These are phyloP conservation scores for Dasypogon diadema DNA, from an alignment of 2,888 invertebrate species.

Conservation along the genomic window DNA sequence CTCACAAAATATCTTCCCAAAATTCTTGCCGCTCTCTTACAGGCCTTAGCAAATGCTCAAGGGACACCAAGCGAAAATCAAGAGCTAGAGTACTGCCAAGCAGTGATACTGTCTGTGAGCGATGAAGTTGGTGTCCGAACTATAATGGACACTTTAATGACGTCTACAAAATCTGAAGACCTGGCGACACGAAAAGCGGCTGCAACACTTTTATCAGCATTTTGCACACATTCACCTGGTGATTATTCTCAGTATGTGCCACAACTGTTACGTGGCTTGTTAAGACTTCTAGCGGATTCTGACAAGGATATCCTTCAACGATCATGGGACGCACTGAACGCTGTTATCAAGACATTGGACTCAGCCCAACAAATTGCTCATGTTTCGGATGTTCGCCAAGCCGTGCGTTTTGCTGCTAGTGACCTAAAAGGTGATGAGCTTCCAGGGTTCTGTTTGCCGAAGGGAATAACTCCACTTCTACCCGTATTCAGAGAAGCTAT, in stretches of 20 bases:
- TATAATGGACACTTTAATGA: slow-evolving; percentile 87
- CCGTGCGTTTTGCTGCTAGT: slow-evolving; percentile 89
- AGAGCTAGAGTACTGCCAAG: slow-evolving; percentile 92
- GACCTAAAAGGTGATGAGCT: slow-evolving; percentile 84
- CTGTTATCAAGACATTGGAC: slow-evolving; percentile 89
- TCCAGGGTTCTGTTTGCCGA: slow-evolving; percentile 94
- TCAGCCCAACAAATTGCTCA: slow-evolving; percentile 86
- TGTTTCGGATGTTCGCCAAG: slow-evolving; percentile 91
- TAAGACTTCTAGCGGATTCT: slow-evolving; percentile 84
- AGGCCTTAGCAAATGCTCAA: slow-evolving; percentile 79
- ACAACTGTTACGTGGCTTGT: slow-evolving; percentile 87
- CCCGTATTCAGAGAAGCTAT: slow-evolving; percentile 97
- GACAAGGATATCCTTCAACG: slow-evolving; percentile 86
- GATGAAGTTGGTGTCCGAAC: slow-evolving; percentile 90
- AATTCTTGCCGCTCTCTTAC: slow-evolving; percentile 91
- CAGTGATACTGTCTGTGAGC: slow-evolving; percentile 90
- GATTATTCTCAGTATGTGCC: slow-evolving; percentile 90
- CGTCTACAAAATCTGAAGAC: slow-evolving; percentile 77
- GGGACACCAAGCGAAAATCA: slow-evolving; percentile 74
- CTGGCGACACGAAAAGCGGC: slow-evolving; percentile 81
- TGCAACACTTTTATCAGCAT: slow-evolving; percentile 87
- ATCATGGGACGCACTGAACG: slow-evolving; percentile 92
- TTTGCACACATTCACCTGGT: slow-evolving; percentile 89
- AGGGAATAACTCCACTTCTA: slow-evolving; percentile 93
- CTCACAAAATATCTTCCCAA: slow-evolving; percentile 90